phyloP scores from a whole-genome alignment of 23 tunicate genomes.

The Trididemnum clinides region DNA sequence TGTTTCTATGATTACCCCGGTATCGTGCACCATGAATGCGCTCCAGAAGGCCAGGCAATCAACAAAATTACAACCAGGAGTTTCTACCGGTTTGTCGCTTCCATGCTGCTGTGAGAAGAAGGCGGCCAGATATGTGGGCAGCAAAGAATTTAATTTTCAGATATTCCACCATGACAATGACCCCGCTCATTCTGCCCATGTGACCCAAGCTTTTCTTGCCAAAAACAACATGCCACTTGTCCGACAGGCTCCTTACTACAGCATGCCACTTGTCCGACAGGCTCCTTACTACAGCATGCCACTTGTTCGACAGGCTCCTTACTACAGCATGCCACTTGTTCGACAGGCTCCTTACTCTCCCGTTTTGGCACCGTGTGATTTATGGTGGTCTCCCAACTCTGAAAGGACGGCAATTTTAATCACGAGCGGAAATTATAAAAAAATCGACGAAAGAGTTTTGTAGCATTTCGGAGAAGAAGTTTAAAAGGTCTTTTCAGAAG shows the following conservation, averaged over 20 bases:
- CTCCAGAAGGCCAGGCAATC: conserved; percentile 27
- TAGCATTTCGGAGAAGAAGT: too few relatives aligned
- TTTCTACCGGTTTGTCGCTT: not conserved
- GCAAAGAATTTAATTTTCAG: conserved; percentile 17
- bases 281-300: too few relatives aligned
- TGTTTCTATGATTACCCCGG: conserved; percentile 6
- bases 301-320: conserved; percentile 27
- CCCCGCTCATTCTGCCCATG: conserved; percentile 36
- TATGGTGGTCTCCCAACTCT: conserved; percentile 9
- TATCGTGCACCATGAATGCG: conserved; percentile 20
- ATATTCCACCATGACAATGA: conserved; percentile 29
- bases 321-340: conserved; percentile 34
- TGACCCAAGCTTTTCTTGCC: conserved; percentile 13
- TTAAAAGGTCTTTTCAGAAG: too few relatives aligned
- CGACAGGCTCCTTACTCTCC: conserved; percentile 33
- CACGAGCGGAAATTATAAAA: not conserved
- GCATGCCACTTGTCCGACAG: too few relatives aligned
- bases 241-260: conserved; percentile 27
- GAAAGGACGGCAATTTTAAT: not conserved
- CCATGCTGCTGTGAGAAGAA: conserved; percentile 17
- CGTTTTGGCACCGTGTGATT: conserved; percentile 27
- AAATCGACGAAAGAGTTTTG: not conserved
- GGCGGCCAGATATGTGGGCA: conserved; percentile 10
- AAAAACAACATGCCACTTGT: conserved; percentile 28
- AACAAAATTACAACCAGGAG: conserved; percentile 29